These are phyloP conservation scores for Phrynocephalus vlangalii DNA, from an alignment of 2,797 vertebrate species.

Conservation along the genomic window DNA sequence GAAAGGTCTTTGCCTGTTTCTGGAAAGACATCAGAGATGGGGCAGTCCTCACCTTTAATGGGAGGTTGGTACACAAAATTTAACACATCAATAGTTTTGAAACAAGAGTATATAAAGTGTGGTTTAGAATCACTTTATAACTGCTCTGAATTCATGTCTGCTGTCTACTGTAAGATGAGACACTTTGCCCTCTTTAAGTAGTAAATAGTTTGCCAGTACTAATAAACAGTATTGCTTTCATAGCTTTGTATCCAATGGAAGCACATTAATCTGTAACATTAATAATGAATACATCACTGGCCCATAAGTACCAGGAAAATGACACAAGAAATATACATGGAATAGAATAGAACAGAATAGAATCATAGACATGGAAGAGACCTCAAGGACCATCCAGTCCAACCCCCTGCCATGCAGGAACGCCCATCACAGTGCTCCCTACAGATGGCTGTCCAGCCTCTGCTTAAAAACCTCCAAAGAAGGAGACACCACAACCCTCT, in stretches of 20 bases:
- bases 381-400: too few species aligned
- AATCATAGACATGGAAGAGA: too few species aligned
- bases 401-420: too few species aligned
- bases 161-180: slow-evolving; percentile 59
- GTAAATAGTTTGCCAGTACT: slow-evolving; percentile 69
- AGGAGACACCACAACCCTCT: too few species aligned
- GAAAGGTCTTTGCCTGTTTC: too few species aligned
- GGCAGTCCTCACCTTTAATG: too few species aligned
- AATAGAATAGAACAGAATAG: too few species aligned
- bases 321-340: neutral
- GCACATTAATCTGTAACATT: slow-evolving; percentile 11
- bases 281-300: slow-evolving; percentile 31
- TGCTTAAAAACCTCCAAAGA: too few species aligned
- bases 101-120: slow-evolving; percentile 55
- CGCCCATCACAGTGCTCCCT: too few species aligned
- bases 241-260: slow-evolving; percentile 6
- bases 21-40: too few species aligned
- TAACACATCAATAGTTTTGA: slow-evolving; percentile 42
- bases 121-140: slow-evolving; percentile 64
- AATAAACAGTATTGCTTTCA: slow-evolving; percentile 49
- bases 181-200: slow-evolving; percentile 58
- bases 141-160: slow-evolving; percentile 57
- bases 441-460: too few species aligned
- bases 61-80: neutral
- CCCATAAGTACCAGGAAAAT: slow-evolving; percentile 19